Evolutionary conservation across 2,113 vertebrate species (phyloP).

Genomic region (Cinclus cinclus): DNA sequence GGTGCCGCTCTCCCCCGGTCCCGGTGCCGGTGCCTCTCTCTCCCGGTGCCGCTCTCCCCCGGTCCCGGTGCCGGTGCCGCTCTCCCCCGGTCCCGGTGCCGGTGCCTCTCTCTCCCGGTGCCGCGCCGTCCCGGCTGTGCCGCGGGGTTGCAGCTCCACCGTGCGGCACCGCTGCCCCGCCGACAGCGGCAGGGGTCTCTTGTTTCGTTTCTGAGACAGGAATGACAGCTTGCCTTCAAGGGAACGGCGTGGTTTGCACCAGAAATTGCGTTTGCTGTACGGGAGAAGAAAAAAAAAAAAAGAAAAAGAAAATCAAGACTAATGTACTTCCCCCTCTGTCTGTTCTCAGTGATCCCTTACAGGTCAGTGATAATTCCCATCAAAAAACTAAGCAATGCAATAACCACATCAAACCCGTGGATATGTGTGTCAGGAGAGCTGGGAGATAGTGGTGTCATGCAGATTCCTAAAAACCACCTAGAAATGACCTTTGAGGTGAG

Average conservation of each 20-base stretch:
- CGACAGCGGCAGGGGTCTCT: accelerated
- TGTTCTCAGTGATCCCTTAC: conserved; percentile 87
- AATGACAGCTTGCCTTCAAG: too few relatives aligned
- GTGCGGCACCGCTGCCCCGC: not conserved
- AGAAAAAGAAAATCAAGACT: not conserved
- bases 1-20: too few relatives aligned
- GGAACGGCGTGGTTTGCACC: too few relatives aligned
- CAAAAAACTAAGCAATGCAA: conserved; percentile 95
- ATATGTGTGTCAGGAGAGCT: conserved; percentile 95
- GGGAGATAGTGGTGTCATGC: conserved; percentile 91
- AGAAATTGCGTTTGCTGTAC: too few relatives aligned
- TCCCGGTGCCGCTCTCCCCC: too few relatives aligned
- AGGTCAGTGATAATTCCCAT: conserved; percentile 93
- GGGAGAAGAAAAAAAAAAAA: accelerated
- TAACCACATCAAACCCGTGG: conserved; percentile 95
- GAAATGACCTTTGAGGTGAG: conserved; percentile 96
- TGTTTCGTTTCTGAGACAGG: too few relatives aligned
- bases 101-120: too few relatives aligned
- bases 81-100: too few relatives aligned
- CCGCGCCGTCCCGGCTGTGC: not conserved
- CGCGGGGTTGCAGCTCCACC: not conserved
- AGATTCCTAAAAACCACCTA: conserved; percentile 92
- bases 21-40: too few relatives aligned
- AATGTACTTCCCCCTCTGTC: not conserved
- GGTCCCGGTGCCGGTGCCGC: too few relatives aligned